A percentile compares a stretch with the other conserved stretches of the same genome.
phyloP scores from a whole-genome alignment of 2,797 vertebrate genomes.

The Leptoclinus maculatus region DNA sequence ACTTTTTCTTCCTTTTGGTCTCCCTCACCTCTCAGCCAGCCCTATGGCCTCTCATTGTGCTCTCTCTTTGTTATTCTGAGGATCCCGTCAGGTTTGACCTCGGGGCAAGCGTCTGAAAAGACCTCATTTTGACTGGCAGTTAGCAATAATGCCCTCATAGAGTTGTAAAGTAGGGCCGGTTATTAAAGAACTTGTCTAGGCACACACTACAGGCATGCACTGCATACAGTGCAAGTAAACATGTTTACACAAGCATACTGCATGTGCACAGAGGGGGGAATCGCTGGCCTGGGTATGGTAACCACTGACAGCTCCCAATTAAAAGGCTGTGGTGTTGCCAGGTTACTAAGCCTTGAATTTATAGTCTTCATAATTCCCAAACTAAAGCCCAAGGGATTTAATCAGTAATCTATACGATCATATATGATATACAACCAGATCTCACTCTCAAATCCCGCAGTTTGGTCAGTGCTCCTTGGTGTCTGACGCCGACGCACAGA shows the following conservation, averaged over 20 bases:
- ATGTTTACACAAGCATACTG: not conserved
- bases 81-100: conserved; percentile 59
- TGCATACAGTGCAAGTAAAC: not conserved
- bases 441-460: not conserved
- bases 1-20: conserved; percentile 29
- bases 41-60: conserved; percentile 27
- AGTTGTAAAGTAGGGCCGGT: conserved; percentile 45
- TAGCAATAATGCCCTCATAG: conserved; percentile 58
- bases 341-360: conserved; percentile 41
- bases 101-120: conserved; percentile 51
- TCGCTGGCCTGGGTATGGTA: conserved; percentile 30
- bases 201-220: not conserved
- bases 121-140: conserved; percentile 70
- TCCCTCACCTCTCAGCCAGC: conserved; percentile 36
- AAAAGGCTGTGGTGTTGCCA: conserved; percentile 37
- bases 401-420: not conserved
- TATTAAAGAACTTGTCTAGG: conserved; percentile 34
- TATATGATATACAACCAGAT: not conserved
- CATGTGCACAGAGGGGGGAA: conserved; percentile 13
- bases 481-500: not conserved
- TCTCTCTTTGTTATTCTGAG: conserved; percentile 62
- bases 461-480: not conserved
- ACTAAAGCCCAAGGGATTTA: conserved; percentile 2
- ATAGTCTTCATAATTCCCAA: not conserved
- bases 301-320: conserved; percentile 28